A percentile compares a stretch with the other conserved stretches of the same genome.
These are phyloP conservation scores for Eurois occulta DNA, from an alignment of 2,888 invertebrate genomes.

Conservation along the genomic window DNA sequence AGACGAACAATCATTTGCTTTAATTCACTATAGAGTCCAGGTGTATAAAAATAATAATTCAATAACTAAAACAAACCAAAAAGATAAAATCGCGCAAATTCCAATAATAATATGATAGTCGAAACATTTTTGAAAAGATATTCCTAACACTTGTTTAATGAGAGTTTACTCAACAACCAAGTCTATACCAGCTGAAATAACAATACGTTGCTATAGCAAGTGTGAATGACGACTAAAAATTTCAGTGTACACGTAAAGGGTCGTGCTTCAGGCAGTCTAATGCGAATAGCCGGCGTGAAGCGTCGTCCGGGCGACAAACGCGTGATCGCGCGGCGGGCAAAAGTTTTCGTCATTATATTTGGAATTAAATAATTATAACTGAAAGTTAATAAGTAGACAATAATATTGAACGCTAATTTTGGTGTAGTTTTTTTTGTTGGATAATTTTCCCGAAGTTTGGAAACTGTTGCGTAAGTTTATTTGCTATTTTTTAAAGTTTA, in stretches of 20 bases:
- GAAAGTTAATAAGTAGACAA: neutral
- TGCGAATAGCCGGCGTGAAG: slow-evolving; percentile 25
- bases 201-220: neutral
- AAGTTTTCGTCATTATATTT: slow-evolving; percentile 23
- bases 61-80: neutral
- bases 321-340: neutral
- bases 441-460: slow-evolving; percentile 6
- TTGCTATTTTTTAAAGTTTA: neutral
- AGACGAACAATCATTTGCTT: neutral
- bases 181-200: slow-evolving; percentile 22
- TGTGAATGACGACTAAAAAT: slow-evolving; percentile 4
- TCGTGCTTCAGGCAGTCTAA: slow-evolving; percentile 35
- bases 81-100: neutral
- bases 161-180: slow-evolving; percentile 16
- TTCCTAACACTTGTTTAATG: slow-evolving; percentile 1
- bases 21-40: neutral
- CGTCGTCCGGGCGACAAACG: slow-evolving; percentile 18
- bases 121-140: neutral
- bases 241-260: slow-evolving; percentile 24
- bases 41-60: neutral
- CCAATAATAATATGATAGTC: neutral
- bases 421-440: slow-evolving; percentile 15
- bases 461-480: slow-evolving; percentile 33
- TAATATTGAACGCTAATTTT: neutral
- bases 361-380: neutral